Conservation (phyloP, 1,140 invertebrate genomes). For the Drosophila insularis region DNA sequence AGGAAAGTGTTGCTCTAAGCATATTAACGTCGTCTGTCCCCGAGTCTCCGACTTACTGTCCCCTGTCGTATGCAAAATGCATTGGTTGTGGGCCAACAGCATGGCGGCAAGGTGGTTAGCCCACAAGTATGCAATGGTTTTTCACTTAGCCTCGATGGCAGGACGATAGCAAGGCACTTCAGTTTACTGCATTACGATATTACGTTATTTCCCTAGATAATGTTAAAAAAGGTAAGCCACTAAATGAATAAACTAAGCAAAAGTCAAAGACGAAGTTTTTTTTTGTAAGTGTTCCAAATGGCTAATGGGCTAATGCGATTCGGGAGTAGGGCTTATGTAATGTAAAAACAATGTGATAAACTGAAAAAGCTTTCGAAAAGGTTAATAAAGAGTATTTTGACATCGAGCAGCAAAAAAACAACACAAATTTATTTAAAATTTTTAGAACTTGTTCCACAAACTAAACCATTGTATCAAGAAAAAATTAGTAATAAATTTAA, state of each 20-base stretch:
- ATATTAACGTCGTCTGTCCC: conserved; percentile 47
- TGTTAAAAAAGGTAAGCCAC: conserved; percentile 12
- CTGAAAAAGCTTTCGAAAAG: too few species aligned
- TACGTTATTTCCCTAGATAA: conserved; percentile 37
- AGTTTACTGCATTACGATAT: conserved; percentile 7
- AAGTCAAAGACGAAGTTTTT: conserved; percentile 1
- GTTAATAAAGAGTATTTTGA: too few species aligned
- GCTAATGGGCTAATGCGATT: not conserved
- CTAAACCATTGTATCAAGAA: too few species aligned
- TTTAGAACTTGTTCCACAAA: too few species aligned
- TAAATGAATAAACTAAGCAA: conserved; percentile 15
- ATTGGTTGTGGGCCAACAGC: not conserved
- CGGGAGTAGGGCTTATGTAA: too few species aligned
- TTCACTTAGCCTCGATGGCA: not conserved
- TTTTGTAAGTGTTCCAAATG: not conserved
- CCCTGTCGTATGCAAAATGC: conserved; percentile 41
- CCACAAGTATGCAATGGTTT: conserved; percentile 38
- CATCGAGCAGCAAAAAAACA: too few species aligned
- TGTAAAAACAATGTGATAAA: too few species aligned
- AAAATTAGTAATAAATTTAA: too few species aligned
- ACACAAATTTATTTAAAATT: too few species aligned
- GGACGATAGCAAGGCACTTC: not conserved
- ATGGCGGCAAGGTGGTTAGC: conserved; percentile 3
- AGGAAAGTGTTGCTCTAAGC: conserved; percentile 66
- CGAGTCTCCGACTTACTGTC: not conserved